Conservation (phyloP, 2,113 vertebrate genomes). For the Entelurus aequoreus region DNA sequence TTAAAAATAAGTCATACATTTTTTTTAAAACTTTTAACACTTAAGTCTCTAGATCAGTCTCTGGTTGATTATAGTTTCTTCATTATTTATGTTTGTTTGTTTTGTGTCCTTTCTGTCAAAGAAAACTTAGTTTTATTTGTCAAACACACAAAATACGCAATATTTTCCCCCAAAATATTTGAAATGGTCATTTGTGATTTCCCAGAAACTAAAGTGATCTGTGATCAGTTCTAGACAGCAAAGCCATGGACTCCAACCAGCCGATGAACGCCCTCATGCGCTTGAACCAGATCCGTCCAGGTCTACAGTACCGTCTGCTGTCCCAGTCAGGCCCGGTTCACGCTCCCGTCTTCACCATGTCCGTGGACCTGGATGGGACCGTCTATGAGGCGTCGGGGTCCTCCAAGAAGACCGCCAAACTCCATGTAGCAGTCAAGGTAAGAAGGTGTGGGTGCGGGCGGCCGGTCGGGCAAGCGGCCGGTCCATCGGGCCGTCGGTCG, state of each 20-base stretch:
- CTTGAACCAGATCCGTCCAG: slow-evolving; percentile 96
- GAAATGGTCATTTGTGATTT: too few species aligned
- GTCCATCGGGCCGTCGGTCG: too few species aligned
- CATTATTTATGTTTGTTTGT: too few species aligned
- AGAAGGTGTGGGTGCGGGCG: slow-evolving; percentile 29
- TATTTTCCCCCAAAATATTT: too few species aligned
- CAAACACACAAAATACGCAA: too few species aligned
- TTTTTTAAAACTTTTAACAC: too few species aligned
- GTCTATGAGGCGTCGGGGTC: slow-evolving; percentile 94
- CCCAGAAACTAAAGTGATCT: neutral
- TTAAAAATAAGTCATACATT: too few species aligned
- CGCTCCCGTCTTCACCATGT: slow-evolving; percentile 98
- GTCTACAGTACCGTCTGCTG: slow-evolving; percentile 96
- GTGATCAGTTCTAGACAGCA: slow-evolving; percentile 88
- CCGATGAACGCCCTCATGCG: slow-evolving; percentile 98
- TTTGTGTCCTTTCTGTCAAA: too few species aligned
- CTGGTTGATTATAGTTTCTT: too few species aligned
- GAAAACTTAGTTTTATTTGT: too few species aligned
- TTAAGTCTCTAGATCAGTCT: too few species aligned
- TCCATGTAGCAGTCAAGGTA: slow-evolving; percentile 98
- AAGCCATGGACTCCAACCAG: slow-evolving; percentile 96
- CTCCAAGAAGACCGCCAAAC: slow-evolving; percentile 98
- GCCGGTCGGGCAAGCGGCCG: slow-evolving; percentile 27
- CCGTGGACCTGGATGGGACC: slow-evolving; percentile 93
- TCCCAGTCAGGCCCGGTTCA: slow-evolving; percentile 98